These are phyloP conservation scores for Novumbra hubbsi DNA, from an alignment of 2,797 vertebrate species.

Conservation along the genomic window DNA sequence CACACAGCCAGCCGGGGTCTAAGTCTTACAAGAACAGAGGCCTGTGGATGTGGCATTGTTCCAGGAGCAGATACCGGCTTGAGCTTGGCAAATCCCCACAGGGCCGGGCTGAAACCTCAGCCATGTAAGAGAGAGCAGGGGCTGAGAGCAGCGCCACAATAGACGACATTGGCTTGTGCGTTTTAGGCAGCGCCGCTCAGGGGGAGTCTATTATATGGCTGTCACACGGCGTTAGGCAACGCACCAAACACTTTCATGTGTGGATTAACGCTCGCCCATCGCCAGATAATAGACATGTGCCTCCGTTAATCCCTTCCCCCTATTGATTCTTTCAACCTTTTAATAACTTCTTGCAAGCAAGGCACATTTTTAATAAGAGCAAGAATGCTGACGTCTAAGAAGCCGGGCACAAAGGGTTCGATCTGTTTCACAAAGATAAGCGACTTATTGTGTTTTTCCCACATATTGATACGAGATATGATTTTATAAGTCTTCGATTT, in stretches of 20 bases:
- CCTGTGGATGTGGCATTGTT: conserved; percentile 53
- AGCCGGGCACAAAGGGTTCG: conserved; percentile 47
- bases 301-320: conserved; percentile 75
- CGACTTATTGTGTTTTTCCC: conserved; percentile 43
- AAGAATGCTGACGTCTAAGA: conserved; percentile 77
- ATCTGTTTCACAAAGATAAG: conserved; percentile 50
- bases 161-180: conserved; percentile 80
- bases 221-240: conserved; percentile 81
- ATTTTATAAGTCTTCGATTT: conserved; percentile 1
- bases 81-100: conserved; percentile 65
- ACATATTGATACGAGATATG: conserved; percentile 26
- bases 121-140: conserved; percentile 67
- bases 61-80: conserved; percentile 68
- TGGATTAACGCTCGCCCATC: conserved; percentile 82
- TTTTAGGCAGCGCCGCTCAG: conserved; percentile 68
- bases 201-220: conserved; percentile 79
- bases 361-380: conserved; percentile 64
- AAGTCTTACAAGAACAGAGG: conserved; percentile 56
- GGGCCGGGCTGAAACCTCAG: conserved; percentile 70
- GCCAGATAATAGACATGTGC: conserved; percentile 80
- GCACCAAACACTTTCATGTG: conserved; percentile 82
- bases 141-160: conserved; percentile 71
- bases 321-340: conserved; percentile 64
- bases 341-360: conserved; percentile 80
- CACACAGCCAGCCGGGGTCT: conserved; percentile 49